These are phyloP conservation scores for Tenualosa thibaudeaui DNA, from an alignment of 2,797 vertebrate species.

Conservation along the genomic window DNA sequence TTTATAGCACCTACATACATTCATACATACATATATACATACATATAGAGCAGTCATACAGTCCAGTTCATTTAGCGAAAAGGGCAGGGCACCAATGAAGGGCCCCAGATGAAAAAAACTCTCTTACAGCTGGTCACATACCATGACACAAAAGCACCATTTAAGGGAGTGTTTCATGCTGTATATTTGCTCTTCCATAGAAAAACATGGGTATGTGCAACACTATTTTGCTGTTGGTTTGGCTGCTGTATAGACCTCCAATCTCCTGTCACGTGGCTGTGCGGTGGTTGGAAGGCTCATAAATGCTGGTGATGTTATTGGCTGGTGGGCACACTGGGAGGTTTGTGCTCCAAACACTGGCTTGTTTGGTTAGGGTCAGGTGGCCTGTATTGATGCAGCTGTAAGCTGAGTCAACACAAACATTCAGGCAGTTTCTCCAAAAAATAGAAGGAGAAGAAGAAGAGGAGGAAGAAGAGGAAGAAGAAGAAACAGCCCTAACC, in stretches of 20 bases:
- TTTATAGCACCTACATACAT: neutral
- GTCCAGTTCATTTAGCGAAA: neutral
- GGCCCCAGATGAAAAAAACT: neutral
- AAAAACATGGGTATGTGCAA: slow-evolving; percentile 22
- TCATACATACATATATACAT: neutral
- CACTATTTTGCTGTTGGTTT: neutral
- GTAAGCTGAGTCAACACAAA: slow-evolving; percentile 71
- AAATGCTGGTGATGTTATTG: slow-evolving; percentile 31
- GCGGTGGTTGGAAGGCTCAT: neutral
- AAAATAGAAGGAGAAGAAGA: neutral
- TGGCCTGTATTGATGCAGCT: slow-evolving; percentile 66
- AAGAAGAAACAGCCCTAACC: neutral
- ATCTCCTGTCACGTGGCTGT: neutral
- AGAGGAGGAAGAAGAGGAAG: neutral
- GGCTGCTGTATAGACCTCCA: neutral
- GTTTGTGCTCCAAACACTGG: slow-evolving; percentile 39
- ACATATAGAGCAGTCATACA: no score
- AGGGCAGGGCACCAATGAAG: neutral
- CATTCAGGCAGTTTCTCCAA: neutral
- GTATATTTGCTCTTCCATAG: slow-evolving; percentile 10
- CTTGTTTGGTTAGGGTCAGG: slow-evolving; percentile 44
- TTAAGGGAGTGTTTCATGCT: neutral
- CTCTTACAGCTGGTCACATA: neutral
- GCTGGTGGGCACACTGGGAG: slow-evolving; percentile 33
- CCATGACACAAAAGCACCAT: neutral